These are phyloP conservation scores for Caenorhabditis becei DNA, from an alignment of 2,888 invertebrate species.

Conservation along the genomic window DNA sequence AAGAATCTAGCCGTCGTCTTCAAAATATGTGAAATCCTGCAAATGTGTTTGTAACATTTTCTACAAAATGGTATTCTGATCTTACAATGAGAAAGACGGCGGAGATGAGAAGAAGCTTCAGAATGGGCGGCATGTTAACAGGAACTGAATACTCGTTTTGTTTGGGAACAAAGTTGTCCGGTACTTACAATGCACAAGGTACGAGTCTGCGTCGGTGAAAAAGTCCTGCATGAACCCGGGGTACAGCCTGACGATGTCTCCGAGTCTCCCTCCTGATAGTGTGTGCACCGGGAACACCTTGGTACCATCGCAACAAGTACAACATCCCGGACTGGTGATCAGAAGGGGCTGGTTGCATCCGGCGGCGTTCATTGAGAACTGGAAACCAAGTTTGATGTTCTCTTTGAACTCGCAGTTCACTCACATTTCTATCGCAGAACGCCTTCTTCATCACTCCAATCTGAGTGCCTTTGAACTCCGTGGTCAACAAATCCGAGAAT, in stretches of 20 bases:
- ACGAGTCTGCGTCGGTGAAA: conserved; percentile 46
- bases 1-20: neutral
- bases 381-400: neutral
- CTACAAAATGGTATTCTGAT: no score
- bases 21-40: conserved; percentile 51
- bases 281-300: conserved; percentile 26
- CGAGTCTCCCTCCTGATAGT: conserved; percentile 5
- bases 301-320: conserved; percentile 27
- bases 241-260: conserved; percentile 41
- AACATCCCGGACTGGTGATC: conserved; percentile 18
- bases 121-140: conserved; percentile 30
- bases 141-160: conserved; percentile 33
- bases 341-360: conserved; percentile 22
- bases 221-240: conserved; percentile 35
- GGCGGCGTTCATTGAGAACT: conserved; percentile 34
- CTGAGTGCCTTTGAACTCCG: conserved; percentile 18
- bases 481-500: conserved; percentile 5
- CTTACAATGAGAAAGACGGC: conserved; percentile 44
- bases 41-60: no score
- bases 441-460: conserved; percentile 36
- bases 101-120: conserved; percentile 49
- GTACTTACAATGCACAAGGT: conserved; percentile 35
- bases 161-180: neutral
- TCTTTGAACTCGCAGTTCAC: no score
- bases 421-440: no score